Base-by-base conservation (phyloP, 2,888 invertebrate species). In the Nymphalis c-album region DNA sequence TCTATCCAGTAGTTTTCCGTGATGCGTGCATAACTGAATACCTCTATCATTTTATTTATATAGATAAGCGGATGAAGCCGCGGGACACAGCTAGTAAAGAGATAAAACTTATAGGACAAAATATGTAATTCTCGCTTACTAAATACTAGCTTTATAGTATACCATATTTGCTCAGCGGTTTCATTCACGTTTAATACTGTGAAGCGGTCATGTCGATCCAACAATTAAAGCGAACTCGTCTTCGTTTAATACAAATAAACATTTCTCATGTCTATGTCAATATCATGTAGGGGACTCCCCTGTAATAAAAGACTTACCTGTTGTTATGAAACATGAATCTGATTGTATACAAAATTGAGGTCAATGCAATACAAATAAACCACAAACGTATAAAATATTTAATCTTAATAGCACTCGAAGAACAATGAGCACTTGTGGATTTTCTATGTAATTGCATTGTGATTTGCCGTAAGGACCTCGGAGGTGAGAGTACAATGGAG, bases 351-450 rank as follows among this genome's bases (percentile, higher is more conserved):
- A 48, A n/a, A 51, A 65, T 65, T 46, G 53, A 60, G 60, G 60
- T 51, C 60, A 53, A 60, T 60, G 65, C 22, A 10, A 66, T 20
- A 47, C 31, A 61, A 55, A n/a, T 55, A 66, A 55, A 47, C 55
- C 60, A 31, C 55, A 60, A 55, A 35, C 55, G 16, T 45, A n/a
- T n/a, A n/a, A n/a, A n/a, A n/a, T 13, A 53, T n/a, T n/a, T 61
- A 55, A 61, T 66, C 60, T 61, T 10, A 40, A 55, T 61, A 51
- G 22, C 40, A 66, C 53, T 61, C 35, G 22, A 61, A 55, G 55
- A 66, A 66, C 60, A 66, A 66, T 66, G 55, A 66, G 16, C 22
- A 66, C 55, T 57, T 61, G 40, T 16, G 22, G 53, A 47, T 61
- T 66, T 61, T 61, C 55, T 66, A 45, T 31, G 46, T 61, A 47